phyloP scores from a whole-genome alignment of 2,888 invertebrate species.

The Yponomeuta cagnagella region DNA sequence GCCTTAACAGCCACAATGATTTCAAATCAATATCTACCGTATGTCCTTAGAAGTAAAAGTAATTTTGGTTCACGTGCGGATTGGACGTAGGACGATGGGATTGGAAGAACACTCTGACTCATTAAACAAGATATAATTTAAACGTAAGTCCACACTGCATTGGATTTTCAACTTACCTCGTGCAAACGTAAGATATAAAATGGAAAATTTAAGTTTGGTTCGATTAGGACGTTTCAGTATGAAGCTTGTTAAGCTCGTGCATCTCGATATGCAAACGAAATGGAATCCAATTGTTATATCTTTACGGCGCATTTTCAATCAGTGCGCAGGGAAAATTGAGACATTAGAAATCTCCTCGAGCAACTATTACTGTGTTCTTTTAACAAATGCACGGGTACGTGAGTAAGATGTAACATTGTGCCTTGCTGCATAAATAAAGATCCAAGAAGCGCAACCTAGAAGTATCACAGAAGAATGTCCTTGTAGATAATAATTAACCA shows the following conservation, averaged over 20 bases:
- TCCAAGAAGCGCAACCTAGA: background rate
- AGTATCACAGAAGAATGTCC: background rate
- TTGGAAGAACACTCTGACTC: slow-evolving; percentile 47
- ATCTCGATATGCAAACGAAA: slow-evolving; percentile 32
- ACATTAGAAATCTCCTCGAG: slow-evolving; percentile 69
- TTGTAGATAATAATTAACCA: background rate
- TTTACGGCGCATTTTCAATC: slow-evolving; percentile 36
- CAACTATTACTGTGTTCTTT: slow-evolving; percentile 72
- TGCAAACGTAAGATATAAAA: slow-evolving; percentile 34
- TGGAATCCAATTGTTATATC: slow-evolving; percentile 21
- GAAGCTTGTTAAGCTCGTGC: slow-evolving; percentile 41
- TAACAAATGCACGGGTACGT: slow-evolving; percentile 67
- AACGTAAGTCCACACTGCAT: slow-evolving; percentile 35
- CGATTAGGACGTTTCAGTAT: slow-evolving; percentile 39
- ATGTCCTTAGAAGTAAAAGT: slow-evolving; percentile 15
- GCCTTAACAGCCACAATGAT: slow-evolving; percentile 23
- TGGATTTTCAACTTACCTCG: slow-evolving; percentile 37
- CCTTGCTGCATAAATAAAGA: slow-evolving; percentile 65
- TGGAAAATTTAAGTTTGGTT: slow-evolving; percentile 24
- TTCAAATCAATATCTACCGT: slow-evolving; percentile 27
- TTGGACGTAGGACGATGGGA: slow-evolving; percentile 29
- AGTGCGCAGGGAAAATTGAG: slow-evolving; percentile 54
- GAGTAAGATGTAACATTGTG: slow-evolving; percentile 71
- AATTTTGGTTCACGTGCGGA: slow-evolving; percentile 20
- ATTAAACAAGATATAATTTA: slow-evolving; percentile 76